Evolutionary conservation across 2,113 vertebrate genomes (phyloP), one percentile per base, ranked within the genome.

Genomic region (Caretta caretta): DNA sequence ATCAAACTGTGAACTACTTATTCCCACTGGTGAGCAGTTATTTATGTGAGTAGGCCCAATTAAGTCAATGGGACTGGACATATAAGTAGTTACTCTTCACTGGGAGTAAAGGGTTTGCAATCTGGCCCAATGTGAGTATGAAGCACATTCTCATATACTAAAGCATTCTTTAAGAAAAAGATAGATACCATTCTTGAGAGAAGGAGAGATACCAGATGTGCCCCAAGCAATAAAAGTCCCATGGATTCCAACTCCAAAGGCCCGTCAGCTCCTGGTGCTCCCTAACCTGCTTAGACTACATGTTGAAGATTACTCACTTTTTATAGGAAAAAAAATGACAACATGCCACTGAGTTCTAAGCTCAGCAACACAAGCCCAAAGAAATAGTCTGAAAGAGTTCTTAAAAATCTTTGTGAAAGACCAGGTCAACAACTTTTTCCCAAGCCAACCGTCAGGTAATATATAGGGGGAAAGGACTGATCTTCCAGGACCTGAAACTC

Each of bases 381-480:
- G 54, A 51, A 84, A 53, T 3, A 65, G 12, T 50, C 6, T 8
- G 13, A 46, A 69, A 50, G 9, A 48, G 51, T 42, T 78, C n/a
- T 76, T 78, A 22, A 69, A 72, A 86, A 86, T 51, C 5, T 50
- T 35, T 50, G 59, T 10, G 78, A 79, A 79, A 54, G 11, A 24
- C 57, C 31, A 78, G 27, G 65, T n/a, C 4, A 35, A 69, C 11
- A 69, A n/a, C 7, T 9, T 69, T 69, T 69, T n/a, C 35, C 62
- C 8, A 16, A 19, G 17, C 35, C 14, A 69, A n/a, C 31, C 35
- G n/a, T 69, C 16, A n/a, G 62, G 35, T 69, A n/a, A 69, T n/a
- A 69, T 17, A 29, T 51, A 78, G 3, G 3, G 0, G 2, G 3
- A 20, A 53, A 51, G 19, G 22, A 20, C 1, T 38, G 54, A 14